A percentile compares a stretch with the other conserved stretches of the same genome.
Conservation (phyloP, 2,888 invertebrate species). For the Sthenelais limicola region DNA sequence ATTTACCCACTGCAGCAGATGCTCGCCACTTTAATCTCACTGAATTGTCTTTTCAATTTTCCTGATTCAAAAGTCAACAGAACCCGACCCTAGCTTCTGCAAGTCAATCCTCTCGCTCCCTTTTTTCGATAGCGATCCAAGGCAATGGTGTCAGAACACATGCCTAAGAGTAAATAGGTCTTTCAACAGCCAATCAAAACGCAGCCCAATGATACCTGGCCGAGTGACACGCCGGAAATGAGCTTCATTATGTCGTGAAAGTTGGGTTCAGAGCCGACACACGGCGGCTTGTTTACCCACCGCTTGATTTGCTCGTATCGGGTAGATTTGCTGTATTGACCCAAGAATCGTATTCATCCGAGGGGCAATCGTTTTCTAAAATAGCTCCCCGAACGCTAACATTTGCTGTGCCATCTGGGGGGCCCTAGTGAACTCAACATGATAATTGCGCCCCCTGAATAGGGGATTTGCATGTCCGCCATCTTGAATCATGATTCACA, state of each 20-base stretch:
- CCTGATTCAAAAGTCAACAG: constrained; percentile 37
- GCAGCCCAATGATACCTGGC: constrained; percentile 24
- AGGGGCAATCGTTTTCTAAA: no score
- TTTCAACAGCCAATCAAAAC: constrained; percentile 28
- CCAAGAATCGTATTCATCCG: constrained; percentile 22
- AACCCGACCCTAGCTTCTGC: background rate
- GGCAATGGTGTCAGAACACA: background rate
- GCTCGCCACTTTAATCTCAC: no score
- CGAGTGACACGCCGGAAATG: constrained; percentile 35
- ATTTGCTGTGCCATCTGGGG: no score
- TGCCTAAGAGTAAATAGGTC: constrained; percentile 28
- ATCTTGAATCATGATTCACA: no score
- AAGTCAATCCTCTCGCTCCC: constrained; percentile 27
- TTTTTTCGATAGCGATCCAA: no score
- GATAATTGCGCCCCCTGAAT: no score
- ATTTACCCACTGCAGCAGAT: no score
- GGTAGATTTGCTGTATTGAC: no score
- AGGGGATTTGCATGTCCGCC: no score
- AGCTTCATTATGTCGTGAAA: constrained; percentile 27
- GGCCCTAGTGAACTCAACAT: no score
- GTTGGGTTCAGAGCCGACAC: background rate
- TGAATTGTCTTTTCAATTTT: constrained; percentile 37
- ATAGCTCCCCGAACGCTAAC: no score
- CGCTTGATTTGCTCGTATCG: constrained; percentile 26
- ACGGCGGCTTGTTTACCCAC: constrained; percentile 16